Percentiles rank a stretch among this genome's conserved stretches.
Evolutionary conservation across 2,113 vertebrate species (phyloP).

Genomic region (Narcine bancroftii): DNA sequence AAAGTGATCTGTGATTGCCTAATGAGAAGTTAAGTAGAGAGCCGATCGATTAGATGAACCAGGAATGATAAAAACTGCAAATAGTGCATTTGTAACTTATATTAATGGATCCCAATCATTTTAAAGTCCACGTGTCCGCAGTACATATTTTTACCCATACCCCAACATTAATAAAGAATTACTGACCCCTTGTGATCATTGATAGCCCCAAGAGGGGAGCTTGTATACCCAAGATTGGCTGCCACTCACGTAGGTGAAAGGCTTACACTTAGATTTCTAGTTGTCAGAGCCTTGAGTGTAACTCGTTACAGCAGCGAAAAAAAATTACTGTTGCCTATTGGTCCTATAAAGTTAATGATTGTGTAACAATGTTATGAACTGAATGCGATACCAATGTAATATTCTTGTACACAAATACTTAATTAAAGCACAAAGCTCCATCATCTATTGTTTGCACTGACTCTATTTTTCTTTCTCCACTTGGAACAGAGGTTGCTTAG

Average conservation of each 20-base stretch:
- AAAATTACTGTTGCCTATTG: not conserved
- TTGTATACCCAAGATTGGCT: too few species aligned
- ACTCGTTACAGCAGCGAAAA: not conserved
- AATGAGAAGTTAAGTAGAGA: constrained; percentile 31
- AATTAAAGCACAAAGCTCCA: not conserved
- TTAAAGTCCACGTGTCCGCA: too few species aligned
- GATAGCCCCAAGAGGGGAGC: too few species aligned
- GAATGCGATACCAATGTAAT: not conserved
- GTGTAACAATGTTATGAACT: not conserved
- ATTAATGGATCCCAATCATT: not conserved
- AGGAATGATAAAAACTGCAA: constrained; percentile 21
- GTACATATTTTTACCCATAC: too few species aligned
- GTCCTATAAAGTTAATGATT: not conserved
- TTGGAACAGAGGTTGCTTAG: not conserved
- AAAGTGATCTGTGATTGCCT: constrained; percentile 33
- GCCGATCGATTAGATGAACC: constrained; percentile 31
- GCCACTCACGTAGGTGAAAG: too few species aligned
- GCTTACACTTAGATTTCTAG: not conserved
- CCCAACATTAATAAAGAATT: too few species aligned
- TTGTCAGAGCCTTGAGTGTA: not conserved
- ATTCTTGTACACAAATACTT: not conserved
- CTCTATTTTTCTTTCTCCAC: not conserved
- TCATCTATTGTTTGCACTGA: not conserved
- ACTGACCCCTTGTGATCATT: too few species aligned
- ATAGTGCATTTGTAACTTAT: constrained; percentile 25